A percentile compares a stretch with the other conserved stretches of the same genome.
phyloP scores from a whole-genome alignment of 2,797 vertebrate species.

The Sandelia bainsii region DNA sequence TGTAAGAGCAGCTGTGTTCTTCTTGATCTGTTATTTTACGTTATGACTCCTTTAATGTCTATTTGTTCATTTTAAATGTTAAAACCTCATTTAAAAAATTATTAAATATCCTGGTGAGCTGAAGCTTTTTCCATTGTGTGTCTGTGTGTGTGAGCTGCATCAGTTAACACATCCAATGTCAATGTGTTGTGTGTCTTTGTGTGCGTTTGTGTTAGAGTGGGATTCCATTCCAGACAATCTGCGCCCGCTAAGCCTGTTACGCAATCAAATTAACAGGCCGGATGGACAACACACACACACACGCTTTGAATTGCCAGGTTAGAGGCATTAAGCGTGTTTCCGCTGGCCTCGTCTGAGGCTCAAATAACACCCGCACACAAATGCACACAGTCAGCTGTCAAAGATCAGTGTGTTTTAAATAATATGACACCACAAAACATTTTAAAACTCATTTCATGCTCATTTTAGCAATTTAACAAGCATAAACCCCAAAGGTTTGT shows the following conservation, averaged over 20 bases:
- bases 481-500: too few species aligned
- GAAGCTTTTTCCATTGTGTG: too few species aligned
- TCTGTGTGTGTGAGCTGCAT: neutral
- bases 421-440: neutral
- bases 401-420: constrained; percentile 14
- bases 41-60: too few species aligned
- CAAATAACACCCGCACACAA: constrained; percentile 27
- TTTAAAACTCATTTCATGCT: neutral
- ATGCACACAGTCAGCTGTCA: constrained; percentile 36
- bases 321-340: constrained; percentile 58
- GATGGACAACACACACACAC: constrained; percentile 48
- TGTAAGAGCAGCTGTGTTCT: too few species aligned
- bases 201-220: constrained; percentile 38
- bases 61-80: too few species aligned
- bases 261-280: constrained; percentile 77
- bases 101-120: too few species aligned
- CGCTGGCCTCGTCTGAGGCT: constrained; percentile 36
- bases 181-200: constrained; percentile 23
- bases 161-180: too few species aligned
- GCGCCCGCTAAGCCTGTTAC: constrained; percentile 70
- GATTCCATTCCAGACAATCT: constrained; percentile 79
- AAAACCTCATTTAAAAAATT: too few species aligned
- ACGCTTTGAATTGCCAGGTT: constrained; percentile 66
- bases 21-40: too few species aligned
- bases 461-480: neutral